A percentile compares a stretch with the other conserved stretches of the same genome.
Conservation (phyloP, 2,888 invertebrate species). For the Cheilosia vulpina region DNA sequence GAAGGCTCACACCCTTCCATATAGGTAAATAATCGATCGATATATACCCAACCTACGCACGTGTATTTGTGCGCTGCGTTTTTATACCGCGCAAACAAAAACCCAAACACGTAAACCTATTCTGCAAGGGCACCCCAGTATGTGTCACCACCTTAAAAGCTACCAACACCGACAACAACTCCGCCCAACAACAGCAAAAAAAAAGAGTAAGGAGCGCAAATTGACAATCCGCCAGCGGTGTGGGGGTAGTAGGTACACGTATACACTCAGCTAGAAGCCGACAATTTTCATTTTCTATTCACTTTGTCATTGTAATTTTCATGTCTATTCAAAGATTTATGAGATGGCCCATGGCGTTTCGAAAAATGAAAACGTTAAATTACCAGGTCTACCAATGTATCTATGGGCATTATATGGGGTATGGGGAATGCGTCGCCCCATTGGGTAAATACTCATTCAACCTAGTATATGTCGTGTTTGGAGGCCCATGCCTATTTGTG, state of each 20-base stretch:
- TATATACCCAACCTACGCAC: constrained; percentile 4
- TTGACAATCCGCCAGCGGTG: constrained; percentile 18
- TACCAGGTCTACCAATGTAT: constrained; percentile 49
- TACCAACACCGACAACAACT: constrained; percentile 45
- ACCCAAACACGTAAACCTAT: background rate
- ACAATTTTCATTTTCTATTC: constrained; percentile 75
- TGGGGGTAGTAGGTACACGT: constrained; percentile 5
- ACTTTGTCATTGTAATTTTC: constrained; percentile 75
- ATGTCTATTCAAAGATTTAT: constrained; percentile 75
- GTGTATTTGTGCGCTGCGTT: constrained; percentile 31
- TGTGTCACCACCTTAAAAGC: constrained; percentile 49
- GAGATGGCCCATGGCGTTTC: constrained; percentile 72
- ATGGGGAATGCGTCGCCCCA: constrained; percentile 57
- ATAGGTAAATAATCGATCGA: constrained; percentile 63
- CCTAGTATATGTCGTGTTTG: constrained; percentile 37
- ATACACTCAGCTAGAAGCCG: constrained; percentile 47
- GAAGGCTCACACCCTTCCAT: constrained; percentile 58
- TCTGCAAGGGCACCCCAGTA: constrained; percentile 34
- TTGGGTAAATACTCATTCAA: constrained; percentile 70
- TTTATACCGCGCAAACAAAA: constrained; percentile 22
- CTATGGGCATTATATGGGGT: background rate
- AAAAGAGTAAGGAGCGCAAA: constrained; percentile 22
- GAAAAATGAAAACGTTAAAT: constrained; percentile 64
- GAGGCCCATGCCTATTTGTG: constrained; percentile 5
- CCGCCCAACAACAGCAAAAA: constrained; percentile 17